phyloP scores from a whole-genome alignment of 2,113 vertebrate species.

The Gnathonemus longibarbis region DNA sequence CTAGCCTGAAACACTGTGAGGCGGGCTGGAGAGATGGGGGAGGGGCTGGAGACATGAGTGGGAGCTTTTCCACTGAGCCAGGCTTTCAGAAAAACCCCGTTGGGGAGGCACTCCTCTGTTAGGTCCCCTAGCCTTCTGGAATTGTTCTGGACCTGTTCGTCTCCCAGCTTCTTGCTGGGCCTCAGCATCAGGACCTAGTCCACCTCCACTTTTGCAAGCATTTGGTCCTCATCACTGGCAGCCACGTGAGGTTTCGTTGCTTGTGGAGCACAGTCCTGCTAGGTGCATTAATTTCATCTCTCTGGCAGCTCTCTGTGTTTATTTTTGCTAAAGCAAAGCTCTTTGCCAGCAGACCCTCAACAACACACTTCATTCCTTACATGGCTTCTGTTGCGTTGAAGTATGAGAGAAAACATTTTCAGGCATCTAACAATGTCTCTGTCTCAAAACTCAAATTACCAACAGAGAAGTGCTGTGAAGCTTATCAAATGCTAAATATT shows the following conservation, averaged over 20 bases:
- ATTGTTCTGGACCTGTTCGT: neutral
- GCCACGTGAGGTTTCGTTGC: neutral
- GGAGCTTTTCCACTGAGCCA: neutral
- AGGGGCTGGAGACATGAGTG: neutral
- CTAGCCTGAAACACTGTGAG: neutral
- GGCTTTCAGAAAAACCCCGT: neutral
- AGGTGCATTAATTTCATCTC: neutral
- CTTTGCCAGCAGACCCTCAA: neutral
- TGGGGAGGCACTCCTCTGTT: neutral
- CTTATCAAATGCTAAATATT: conserved; percentile 17
- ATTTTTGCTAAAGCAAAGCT: neutral
- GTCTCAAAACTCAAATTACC: neutral
- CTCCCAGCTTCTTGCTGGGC: neutral
- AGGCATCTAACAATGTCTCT: neutral
- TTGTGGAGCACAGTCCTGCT: neutral
- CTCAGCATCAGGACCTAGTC: neutral
- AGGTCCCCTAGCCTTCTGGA: neutral
- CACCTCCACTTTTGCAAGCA: neutral
- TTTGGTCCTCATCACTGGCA: neutral
- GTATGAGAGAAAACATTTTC: neutral
- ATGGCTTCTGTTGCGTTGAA: neutral
- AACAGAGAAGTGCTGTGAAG: neutral
- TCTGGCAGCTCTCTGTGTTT: neutral
- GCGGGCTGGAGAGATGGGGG: neutral
- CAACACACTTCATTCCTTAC: neutral